Conservation (phyloP, 35 echinoderm and acorn worm species). For the Heliocidaris erythrogramma region DNA sequence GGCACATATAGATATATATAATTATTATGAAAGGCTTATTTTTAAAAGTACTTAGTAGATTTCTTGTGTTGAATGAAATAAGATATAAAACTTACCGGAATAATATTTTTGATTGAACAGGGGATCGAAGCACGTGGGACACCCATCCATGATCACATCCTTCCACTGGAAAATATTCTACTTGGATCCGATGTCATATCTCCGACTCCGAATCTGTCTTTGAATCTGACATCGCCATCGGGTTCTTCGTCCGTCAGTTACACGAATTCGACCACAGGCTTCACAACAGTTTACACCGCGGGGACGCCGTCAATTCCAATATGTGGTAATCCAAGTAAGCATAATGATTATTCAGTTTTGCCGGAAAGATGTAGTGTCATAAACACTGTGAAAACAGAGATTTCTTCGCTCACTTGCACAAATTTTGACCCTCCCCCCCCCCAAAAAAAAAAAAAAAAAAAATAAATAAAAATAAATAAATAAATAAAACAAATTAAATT, state of each 20-base stretch:
- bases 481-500: no score
- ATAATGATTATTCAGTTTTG: background rate
- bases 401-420: no score
- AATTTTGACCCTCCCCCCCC: no score
- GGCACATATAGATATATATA: no score
- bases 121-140: slow-evolving; percentile 18
- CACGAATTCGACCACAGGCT: background rate
- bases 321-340: slow-evolving; percentile 19
- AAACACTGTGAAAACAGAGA: no score
- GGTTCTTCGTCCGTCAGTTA: background rate
- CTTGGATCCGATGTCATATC: background rate
- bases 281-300: background rate
- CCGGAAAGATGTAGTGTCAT: background rate
- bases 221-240: background rate
- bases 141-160: background rate
- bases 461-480: no score
- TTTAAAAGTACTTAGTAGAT: background rate
- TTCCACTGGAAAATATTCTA: background rate
- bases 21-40: no score
- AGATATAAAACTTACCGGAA: background rate
- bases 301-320: slow-evolving; percentile 11
- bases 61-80: background rate
- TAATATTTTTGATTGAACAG: background rate
- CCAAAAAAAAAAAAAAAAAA: no score
- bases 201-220: background rate